A percentile compares a stretch with the other conserved stretches of the same genome.
phyloP scores from a whole-genome alignment of 1,140 invertebrate genomes.

The Tribolium castaneum region DNA sequence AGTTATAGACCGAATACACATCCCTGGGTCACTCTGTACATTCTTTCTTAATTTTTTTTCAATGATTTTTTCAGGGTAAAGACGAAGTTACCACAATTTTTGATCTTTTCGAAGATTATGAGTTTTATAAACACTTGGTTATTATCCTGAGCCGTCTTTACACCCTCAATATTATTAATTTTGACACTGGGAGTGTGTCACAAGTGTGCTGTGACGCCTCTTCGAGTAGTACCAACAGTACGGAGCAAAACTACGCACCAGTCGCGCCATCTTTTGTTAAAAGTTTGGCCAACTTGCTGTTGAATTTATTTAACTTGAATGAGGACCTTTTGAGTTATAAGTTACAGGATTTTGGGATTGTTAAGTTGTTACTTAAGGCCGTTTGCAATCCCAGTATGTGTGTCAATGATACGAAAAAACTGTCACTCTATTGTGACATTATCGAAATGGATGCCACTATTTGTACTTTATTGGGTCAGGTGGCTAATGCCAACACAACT shows the following conservation, averaged over 20 bases:
- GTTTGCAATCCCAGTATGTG: slow-evolving; percentile 57
- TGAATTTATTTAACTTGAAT: not conserved
- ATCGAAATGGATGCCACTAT: slow-evolving; percentile 67
- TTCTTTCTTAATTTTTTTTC: not conserved
- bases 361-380: slow-evolving; percentile 59
- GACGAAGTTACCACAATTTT: slow-evolving; percentile 17
- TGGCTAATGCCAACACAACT: slow-evolving; percentile 60
- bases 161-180: not conserved
- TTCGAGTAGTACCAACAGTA: not conserved
- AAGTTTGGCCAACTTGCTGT: not conserved
- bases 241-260: not conserved
- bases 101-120: slow-evolving; percentile 34
- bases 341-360: slow-evolving; percentile 10
- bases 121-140: slow-evolving; percentile 37
- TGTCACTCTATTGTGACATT: slow-evolving; percentile 64
- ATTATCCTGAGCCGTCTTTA: not conserved
- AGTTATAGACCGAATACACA: too few species aligned
- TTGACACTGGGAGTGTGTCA: not conserved
- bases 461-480: slow-evolving; percentile 64
- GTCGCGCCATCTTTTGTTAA: slow-evolving; percentile 29
- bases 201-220: not conserved
- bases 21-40: too few species aligned
- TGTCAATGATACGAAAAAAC: slow-evolving; percentile 57
- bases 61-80: slow-evolving; percentile 1
- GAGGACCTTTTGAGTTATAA: not conserved